Percentiles rank a stretch among this genome's conserved stretches.
Evolutionary conservation across 1,140 invertebrate genomes (phyloP).

Genomic region (Centruroides vittatus): DNA sequence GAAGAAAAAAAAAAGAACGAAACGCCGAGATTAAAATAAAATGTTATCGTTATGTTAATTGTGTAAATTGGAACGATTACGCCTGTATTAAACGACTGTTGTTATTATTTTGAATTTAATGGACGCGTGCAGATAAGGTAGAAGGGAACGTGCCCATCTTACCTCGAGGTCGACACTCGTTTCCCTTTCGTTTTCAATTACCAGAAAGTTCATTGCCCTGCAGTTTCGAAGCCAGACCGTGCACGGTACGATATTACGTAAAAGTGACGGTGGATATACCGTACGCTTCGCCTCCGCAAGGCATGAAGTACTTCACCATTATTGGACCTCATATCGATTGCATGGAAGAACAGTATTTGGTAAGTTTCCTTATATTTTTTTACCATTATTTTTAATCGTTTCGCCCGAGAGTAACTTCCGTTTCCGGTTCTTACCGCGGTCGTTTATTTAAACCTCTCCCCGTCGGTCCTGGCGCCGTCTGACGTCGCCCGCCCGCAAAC

Average conservation of each 20-base stretch:
- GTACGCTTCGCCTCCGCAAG: constrained; percentile 66
- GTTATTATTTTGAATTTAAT: no score
- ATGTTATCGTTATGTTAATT: no score
- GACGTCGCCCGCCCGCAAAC: no score
- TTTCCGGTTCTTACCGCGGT: no score
- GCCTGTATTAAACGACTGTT: no score
- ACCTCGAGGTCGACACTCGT: constrained; percentile 55
- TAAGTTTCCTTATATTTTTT: constrained; percentile 28
- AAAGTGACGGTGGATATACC: constrained; percentile 67
- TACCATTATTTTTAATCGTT: no score
- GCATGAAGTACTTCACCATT: constrained; percentile 71
- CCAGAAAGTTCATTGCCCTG: constrained; percentile 62
- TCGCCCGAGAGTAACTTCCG: no score
- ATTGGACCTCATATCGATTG: constrained; percentile 73
- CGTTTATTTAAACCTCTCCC: no score
- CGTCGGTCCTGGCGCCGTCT: no score
- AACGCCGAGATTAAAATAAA: no score
- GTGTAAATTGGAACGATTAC: no score
- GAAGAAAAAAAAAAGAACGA: no score
- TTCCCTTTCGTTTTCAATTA: constrained; percentile 60
- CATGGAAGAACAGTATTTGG: constrained; percentile 71
- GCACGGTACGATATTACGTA: constrained; percentile 62
- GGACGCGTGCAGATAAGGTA: constrained; percentile 36
- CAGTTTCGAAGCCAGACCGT: constrained; percentile 63
- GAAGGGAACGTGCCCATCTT: constrained; percentile 56